A percentile compares a stretch with the other conserved stretches of the same genome.
These are phyloP conservation scores for Callospermophilus lateralis DNA, from an alignment of 2,113 vertebrate species.

Conservation along the genomic window DNA sequence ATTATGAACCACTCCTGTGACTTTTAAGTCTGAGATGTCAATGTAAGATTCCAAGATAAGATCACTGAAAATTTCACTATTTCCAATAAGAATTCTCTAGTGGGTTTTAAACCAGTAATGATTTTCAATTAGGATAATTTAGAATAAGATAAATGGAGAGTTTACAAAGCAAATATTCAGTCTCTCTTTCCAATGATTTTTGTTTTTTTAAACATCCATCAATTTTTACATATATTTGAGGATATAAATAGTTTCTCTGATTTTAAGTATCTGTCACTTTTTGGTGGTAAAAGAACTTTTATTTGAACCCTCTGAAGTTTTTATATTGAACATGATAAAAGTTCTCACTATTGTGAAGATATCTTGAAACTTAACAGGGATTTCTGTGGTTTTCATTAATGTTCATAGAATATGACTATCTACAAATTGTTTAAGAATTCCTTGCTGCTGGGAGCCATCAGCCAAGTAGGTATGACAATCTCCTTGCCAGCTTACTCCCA, in stretches of 20 bases:
- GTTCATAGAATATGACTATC: neutral
- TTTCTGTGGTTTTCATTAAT: conserved; percentile 44
- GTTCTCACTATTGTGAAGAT: neutral
- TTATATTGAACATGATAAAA: conserved; percentile 27
- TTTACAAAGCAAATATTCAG: conserved; percentile 1
- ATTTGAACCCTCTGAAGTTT: neutral
- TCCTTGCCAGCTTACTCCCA: too few relatives aligned
- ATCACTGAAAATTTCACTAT: neutral
- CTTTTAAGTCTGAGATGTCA: conserved; percentile 18
- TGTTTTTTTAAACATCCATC: neutral
- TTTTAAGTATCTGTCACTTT: neutral
- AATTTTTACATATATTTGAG: neutral
- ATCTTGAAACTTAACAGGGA: neutral
- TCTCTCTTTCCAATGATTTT: neutral
- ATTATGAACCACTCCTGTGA: neutral
- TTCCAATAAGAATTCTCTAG: conserved; percentile 42
- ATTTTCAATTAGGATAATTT: conserved; percentile 62
- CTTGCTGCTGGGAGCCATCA: too few relatives aligned
- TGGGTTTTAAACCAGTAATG: conserved; percentile 12
- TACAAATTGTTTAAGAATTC: conserved; percentile 46
- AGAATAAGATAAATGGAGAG: conserved; percentile 7
- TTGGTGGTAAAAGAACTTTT: neutral
- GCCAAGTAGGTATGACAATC: too few relatives aligned
- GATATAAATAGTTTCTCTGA: neutral
- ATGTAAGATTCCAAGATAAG: conserved; percentile 22